A percentile compares a stretch with the other conserved stretches of the same genome.
Evolutionary conservation across 2,797 vertebrate species (phyloP).

Genomic region (Ataeniobius toweri): DNA sequence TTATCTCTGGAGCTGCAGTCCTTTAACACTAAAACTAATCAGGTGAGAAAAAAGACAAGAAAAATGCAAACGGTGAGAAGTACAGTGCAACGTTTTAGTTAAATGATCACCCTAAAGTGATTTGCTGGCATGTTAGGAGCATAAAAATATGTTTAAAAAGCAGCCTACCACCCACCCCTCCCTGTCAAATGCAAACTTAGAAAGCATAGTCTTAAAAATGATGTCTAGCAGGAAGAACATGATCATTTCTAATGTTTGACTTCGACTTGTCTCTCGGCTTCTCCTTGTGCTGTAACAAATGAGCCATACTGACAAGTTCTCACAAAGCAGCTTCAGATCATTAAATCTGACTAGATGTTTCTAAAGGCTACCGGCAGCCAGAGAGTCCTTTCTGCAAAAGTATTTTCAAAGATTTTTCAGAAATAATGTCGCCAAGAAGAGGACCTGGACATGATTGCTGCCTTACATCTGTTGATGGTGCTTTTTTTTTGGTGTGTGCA

Average conservation of each 20-base stretch:
- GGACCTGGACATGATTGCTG: not conserved
- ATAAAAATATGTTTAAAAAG: no score
- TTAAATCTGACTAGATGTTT: no score
- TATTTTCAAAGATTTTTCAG: not conserved
- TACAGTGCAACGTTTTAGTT: not conserved
- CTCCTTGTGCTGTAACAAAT: not conserved
- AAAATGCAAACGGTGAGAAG: not conserved
- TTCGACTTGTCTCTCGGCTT: no score
- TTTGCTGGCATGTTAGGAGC: not conserved
- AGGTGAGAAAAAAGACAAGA: slow-evolving; percentile 75
- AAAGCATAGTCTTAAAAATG: no score
- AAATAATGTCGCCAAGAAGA: not conserved
- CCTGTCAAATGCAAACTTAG: no score
- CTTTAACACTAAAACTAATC: slow-evolving; percentile 83
- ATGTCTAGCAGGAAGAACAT: no score
- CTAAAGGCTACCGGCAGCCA: not conserved
- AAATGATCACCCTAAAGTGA: not conserved
- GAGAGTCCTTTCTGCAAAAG: not conserved
- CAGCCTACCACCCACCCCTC: no score
- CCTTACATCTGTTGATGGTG: not conserved
- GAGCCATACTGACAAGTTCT: not conserved
- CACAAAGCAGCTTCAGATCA: no score
- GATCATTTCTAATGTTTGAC: no score
- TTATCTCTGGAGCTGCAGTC: slow-evolving; percentile 80
- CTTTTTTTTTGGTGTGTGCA: slow-evolving; percentile 14